Conservation (phyloP, 1,140 invertebrate species). For the Drosophila nigromelanica region DNA sequence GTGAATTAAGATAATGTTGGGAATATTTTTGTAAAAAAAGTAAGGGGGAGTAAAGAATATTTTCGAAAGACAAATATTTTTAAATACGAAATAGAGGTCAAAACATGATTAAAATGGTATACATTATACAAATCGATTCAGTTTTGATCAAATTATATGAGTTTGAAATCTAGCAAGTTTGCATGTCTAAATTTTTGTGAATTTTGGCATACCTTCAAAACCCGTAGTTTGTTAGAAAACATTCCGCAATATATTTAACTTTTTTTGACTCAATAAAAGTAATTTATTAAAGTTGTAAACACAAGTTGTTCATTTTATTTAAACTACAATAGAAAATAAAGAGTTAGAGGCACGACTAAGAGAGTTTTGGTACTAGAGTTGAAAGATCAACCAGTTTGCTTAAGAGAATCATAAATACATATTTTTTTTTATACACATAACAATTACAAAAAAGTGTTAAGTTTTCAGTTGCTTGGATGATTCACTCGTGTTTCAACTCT, state of each 20-base stretch:
- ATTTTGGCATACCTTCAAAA: too few relatives aligned
- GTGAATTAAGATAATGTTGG: too few relatives aligned
- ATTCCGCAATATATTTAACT: not conserved
- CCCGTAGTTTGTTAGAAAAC: too few relatives aligned
- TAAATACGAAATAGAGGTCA: too few relatives aligned
- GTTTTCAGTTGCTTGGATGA: slow-evolving; percentile 53
- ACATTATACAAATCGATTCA: too few relatives aligned
- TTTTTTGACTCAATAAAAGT: not conserved
- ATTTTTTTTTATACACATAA: slow-evolving; percentile 53
- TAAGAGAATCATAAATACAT: slow-evolving; percentile 48
- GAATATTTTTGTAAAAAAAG: too few relatives aligned
- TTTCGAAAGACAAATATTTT: too few relatives aligned
- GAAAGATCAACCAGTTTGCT: slow-evolving; percentile 38
- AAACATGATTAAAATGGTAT: too few relatives aligned
- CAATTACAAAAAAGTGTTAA: slow-evolving; percentile 64
- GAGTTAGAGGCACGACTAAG: slow-evolving; percentile 72
- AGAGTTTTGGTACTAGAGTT: slow-evolving; percentile 56
- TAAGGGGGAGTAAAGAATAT: too few relatives aligned
- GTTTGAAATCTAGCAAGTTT: too few relatives aligned
- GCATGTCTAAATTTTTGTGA: too few relatives aligned
- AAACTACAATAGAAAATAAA: slow-evolving; percentile 65
- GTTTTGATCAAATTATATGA: too few relatives aligned
- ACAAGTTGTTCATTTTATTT: slow-evolving; percentile 65
- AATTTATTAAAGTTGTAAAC: slow-evolving; percentile 56
- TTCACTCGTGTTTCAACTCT: slow-evolving; percentile 70